phyloP scores from a whole-genome alignment of 2,888 invertebrate genomes.

The Cryptocephalus moraei region DNA sequence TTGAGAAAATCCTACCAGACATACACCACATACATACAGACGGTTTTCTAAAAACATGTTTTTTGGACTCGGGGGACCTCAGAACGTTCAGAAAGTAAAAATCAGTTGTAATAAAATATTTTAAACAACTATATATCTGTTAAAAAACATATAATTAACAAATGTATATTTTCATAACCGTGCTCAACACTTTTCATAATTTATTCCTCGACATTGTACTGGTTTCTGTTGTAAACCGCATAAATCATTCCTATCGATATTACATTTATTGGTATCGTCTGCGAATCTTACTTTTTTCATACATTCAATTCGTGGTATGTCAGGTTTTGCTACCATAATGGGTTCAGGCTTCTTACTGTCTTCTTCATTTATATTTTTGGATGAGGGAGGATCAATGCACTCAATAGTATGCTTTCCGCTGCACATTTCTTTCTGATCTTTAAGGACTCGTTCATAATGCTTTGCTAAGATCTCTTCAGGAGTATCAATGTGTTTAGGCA shows the following conservation, averaged over 20 bases:
- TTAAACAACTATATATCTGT: not conserved
- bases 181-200: slow-evolving; percentile 19
- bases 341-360: slow-evolving; percentile 19
- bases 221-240: slow-evolving; percentile 29
- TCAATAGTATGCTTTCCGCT: slow-evolving; percentile 21
- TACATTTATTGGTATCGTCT: slow-evolving; percentile 27
- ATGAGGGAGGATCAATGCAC: slow-evolving; percentile 22
- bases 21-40: too few species aligned
- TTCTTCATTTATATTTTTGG: slow-evolving; percentile 8
- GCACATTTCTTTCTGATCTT: slow-evolving; percentile 31
- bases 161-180: too few species aligned
- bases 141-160: too few species aligned
- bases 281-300: slow-evolving; percentile 30
- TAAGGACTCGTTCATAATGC: slow-evolving; percentile 31
- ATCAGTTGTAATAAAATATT: too few species aligned
- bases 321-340: slow-evolving; percentile 28
- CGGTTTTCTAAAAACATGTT: too few species aligned
- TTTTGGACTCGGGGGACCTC: too few species aligned
- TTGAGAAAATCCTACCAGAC: too few species aligned
- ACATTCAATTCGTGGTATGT: slow-evolving; percentile 27
- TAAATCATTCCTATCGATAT: slow-evolving; percentile 26
- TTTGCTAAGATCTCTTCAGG: slow-evolving; percentile 33
- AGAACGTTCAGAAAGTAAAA: too few species aligned
- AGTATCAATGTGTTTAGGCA: slow-evolving; percentile 34
- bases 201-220: slow-evolving; percentile 29